Percentiles rank a stretch among this genome's conserved stretches.
phyloP scores from a whole-genome alignment of 2,888 invertebrate species.

The Rhamnusium bicolor region DNA sequence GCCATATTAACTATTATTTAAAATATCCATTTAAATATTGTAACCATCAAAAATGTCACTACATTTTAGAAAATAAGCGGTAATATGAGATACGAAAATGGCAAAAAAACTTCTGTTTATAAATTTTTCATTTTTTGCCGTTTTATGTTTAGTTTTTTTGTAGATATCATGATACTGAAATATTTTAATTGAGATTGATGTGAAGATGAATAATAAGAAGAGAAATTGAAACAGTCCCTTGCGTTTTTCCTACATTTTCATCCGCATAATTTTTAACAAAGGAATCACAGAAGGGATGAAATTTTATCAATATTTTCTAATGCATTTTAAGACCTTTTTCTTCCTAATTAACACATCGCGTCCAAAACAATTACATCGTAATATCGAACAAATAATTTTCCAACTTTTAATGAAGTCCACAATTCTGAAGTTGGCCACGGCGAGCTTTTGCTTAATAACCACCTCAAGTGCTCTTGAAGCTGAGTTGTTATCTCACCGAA shows the following conservation, averaged over 20 bases:
- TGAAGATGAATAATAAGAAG: too few species aligned
- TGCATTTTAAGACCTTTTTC: conserved; percentile 33
- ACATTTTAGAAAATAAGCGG: too few species aligned
- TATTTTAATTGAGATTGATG: too few species aligned
- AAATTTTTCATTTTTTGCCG: too few species aligned
- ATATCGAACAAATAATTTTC: conserved; percentile 43
- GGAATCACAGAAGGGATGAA: not conserved
- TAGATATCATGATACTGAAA: too few species aligned
- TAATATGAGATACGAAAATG: too few species aligned
- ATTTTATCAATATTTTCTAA: conserved; percentile 19
- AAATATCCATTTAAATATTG: too few species aligned
- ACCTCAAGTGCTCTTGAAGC: conserved; percentile 22
- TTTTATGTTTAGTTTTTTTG: too few species aligned
- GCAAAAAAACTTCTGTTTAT: too few species aligned
- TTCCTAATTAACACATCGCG: conserved; percentile 42
- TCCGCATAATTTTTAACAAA: not conserved
- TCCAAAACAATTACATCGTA: conserved; percentile 41
- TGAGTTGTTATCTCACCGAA: conserved; percentile 19
- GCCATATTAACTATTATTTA: too few species aligned
- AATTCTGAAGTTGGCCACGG: conserved; percentile 23
- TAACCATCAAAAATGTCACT: too few species aligned
- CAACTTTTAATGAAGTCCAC: conserved; percentile 46
- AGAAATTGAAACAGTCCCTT: too few species aligned
- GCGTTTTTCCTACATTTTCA: not conserved
- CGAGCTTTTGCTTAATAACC: conserved; percentile 30